Percentiles rank a stretch among this genome's conserved stretches.
Conservation (phyloP, 2,888 invertebrate genomes). For the Netelia fuscicornis region DNA sequence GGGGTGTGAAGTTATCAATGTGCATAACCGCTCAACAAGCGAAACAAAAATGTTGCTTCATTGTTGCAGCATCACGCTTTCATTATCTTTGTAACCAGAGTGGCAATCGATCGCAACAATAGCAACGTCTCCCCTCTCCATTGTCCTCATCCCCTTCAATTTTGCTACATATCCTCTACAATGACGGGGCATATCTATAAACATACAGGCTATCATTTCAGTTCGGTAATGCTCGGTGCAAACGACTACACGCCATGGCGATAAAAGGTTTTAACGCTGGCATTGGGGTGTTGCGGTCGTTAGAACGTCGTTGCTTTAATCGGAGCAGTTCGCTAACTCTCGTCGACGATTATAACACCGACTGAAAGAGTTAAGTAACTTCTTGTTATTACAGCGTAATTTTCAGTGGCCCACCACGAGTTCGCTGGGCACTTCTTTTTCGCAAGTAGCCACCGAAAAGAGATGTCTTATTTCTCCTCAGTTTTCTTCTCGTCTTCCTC, state of each 20-base stretch:
- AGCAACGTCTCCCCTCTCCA: constrained; percentile 41
- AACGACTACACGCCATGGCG: constrained; percentile 25
- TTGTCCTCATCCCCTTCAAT: neutral
- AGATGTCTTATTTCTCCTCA: no score
- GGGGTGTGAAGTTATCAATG: neutral
- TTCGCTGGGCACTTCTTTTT: neutral
- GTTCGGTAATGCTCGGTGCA: constrained; percentile 53
- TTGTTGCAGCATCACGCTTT: constrained; percentile 8
- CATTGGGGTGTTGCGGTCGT: constrained; percentile 68
- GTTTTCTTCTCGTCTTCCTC: neutral
- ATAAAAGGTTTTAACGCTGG: constrained; percentile 69
- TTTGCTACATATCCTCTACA: neutral
- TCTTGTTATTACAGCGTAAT: constrained; percentile 66
- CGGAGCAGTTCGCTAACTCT: constrained; percentile 62
- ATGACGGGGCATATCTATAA: constrained; percentile 1
- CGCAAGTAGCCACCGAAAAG: constrained; percentile 15
- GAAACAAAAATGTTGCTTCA: constrained; percentile 47
- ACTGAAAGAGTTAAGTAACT: constrained; percentile 62
- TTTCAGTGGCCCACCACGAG: constrained; percentile 40
- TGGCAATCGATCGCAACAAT: constrained; percentile 52
- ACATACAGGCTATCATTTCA: neutral
- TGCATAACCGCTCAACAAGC: neutral
- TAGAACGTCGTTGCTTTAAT: constrained; percentile 69
- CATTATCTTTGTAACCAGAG: constrained; percentile 43
- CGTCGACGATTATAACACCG: constrained; percentile 20